Base-by-base conservation (phyloP, 2,888 invertebrate species). In the Epiblema foenella region DNA sequence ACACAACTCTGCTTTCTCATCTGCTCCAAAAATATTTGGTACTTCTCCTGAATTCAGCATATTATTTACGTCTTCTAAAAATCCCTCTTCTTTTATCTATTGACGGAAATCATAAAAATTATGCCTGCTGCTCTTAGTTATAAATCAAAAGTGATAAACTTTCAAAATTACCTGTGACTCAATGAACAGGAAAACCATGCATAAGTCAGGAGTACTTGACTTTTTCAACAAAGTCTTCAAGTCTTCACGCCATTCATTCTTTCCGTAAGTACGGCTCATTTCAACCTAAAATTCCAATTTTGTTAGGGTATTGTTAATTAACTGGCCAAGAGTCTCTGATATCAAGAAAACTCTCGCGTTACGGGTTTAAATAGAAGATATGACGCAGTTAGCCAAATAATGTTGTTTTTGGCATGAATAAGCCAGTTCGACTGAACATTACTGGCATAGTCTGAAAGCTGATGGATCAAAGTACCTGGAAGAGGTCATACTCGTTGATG, bases 1-100 rank as follows among this genome's bases (percentile, higher is more conserved):
- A 85, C 97, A 97, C 39, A 99, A 94, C 82, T 99, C 98, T 2
- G 96, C 95, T 85, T 97, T 97, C 83, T 99, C 98, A 78, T 98
- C 98, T 5, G 95, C 90, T 12, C 94, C 94, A 82, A 97, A 98
- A 65, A 99, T 94, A 88, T 98, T 98, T 0, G 98, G 98, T 0
- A 98, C 97, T 93, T 98, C 98, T 3, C 98, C 98, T 0, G 98
- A 97, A 86, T 98, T 98, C 57, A 99, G 89, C 88, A 99, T 95
- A 85, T 98, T 98, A 84, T 97, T 98, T 1, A 98, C 95, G 81
- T 99, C 99, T 88, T 99, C 98, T 63, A 99, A 91, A 83, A 98
- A 98, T 0, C 96, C 96, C 91, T 98, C 98, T 87, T 98, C 97
- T 94, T 98, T 98, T 49, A 98, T 97, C 95, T 97, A 87, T 77